Conservation (phyloP, 2,113 vertebrate species). For the Boulengeromyrus knoepffleri region DNA sequence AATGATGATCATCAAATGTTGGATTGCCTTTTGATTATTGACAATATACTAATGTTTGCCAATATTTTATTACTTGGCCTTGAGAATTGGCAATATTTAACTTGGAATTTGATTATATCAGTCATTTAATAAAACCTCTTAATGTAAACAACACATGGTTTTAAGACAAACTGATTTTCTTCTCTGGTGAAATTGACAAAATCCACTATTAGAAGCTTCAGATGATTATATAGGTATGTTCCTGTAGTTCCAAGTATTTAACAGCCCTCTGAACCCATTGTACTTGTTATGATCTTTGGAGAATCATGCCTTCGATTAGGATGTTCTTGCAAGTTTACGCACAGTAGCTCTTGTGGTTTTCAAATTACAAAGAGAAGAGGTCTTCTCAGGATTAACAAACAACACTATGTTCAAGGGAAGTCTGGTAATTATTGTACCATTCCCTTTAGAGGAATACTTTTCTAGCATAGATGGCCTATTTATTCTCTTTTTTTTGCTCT, state of each 20-base stretch:
- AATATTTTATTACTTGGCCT: not conserved
- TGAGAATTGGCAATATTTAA: not conserved
- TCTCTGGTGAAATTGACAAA: not conserved
- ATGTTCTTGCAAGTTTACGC: not conserved
- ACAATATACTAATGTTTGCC: not conserved
- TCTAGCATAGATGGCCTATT: constrained; percentile 6
- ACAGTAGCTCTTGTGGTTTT: not conserved
- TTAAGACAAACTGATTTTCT: not conserved
- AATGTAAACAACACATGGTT: not conserved
- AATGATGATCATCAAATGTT: not conserved
- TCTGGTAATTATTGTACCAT: not conserved
- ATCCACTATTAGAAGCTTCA: not conserved
- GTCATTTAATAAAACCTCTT: not conserved
- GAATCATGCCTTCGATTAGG: not conserved
- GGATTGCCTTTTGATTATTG: not conserved
- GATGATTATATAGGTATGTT: not conserved
- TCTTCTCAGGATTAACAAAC: not conserved
- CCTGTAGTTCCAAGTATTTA: not conserved
- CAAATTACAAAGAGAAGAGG: not conserved
- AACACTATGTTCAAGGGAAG: constrained; percentile 2
- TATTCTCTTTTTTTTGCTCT: constrained; percentile 3
- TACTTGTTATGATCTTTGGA: not conserved
- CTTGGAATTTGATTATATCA: constrained; percentile 1
- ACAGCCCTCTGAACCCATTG: not conserved
- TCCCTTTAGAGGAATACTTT: constrained; percentile 8